These are phyloP conservation scores for Antennarius striatus DNA, from an alignment of 2,113 vertebrate species.

Conservation along the genomic window DNA sequence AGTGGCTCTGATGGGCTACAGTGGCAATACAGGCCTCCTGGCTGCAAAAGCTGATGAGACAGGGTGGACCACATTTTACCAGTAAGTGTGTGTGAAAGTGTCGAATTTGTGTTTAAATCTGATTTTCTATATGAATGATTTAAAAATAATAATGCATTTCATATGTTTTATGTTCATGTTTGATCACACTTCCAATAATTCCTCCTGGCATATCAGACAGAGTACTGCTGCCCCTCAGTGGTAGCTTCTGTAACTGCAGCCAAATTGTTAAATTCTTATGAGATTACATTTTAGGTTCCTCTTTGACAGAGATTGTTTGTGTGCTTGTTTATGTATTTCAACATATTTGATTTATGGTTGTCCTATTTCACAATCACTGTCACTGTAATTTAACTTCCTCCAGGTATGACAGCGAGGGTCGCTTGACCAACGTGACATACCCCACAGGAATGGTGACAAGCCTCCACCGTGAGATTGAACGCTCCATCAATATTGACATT, in stretches of 20 bases:
- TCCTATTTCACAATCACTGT: neutral
- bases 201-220: neutral
- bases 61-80: conserved; percentile 98
- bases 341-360: neutral
- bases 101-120: conserved; percentile 16
- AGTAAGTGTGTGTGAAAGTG: conserved; percentile 85
- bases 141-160: conserved; percentile 16
- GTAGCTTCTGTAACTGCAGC: conserved; percentile 41
- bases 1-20: conserved; percentile 93
- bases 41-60: conserved; percentile 98
- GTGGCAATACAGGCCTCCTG: conserved; percentile 91
- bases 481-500: conserved; percentile 98
- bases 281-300: neutral
- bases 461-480: conserved; percentile 97
- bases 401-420: conserved; percentile 98
- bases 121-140: conserved; percentile 9
- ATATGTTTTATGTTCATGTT: neutral
- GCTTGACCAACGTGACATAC: conserved; percentile 96
- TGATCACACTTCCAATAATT: no score
- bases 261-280: neutral
- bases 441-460: conserved; percentile 98
- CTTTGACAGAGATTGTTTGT: neutral
- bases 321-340: neutral
- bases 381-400: conserved; percentile 4
- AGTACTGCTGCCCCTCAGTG: conserved; percentile 67